Conservation (phyloP, 2,797 vertebrate species). For the Cuculus canorus region DNA sequence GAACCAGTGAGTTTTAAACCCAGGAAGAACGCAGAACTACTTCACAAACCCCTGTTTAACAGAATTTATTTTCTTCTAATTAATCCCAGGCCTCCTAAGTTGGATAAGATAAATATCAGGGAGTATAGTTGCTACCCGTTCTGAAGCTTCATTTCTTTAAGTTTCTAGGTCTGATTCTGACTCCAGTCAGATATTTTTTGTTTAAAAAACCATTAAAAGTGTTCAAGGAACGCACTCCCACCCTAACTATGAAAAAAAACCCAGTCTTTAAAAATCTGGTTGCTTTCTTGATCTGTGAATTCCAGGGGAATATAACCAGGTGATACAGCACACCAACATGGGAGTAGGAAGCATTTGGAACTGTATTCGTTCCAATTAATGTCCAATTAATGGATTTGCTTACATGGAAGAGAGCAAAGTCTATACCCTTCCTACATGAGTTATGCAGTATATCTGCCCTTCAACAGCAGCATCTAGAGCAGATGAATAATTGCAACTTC, state of each 20-base stretch:
- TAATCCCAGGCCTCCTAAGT: background rate
- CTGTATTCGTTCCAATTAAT: background rate
- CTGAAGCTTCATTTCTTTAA: background rate
- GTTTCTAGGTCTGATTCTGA: background rate
- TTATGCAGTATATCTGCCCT: background rate
- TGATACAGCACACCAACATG: background rate
- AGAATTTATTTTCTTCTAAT: constrained; percentile 18
- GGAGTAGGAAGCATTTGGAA: background rate
- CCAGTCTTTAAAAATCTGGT: background rate
- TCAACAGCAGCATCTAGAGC: background rate
- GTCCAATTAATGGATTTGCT: background rate
- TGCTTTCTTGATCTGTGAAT: background rate
- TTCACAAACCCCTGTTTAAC: constrained; percentile 34
- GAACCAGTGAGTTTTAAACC: constrained; percentile 55
- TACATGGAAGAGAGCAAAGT: background rate
- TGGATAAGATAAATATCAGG: constrained; percentile 20
- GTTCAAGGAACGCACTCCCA: background rate
- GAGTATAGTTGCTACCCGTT: background rate
- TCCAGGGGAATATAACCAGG: background rate
- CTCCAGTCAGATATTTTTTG: background rate
- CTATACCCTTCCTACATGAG: background rate
- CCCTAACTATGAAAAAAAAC: background rate
- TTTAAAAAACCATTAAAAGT: background rate
- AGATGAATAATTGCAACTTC: background rate
- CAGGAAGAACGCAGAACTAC: background rate